A percentile compares a stretch with the other conserved stretches of the same genome.
Conservation (phyloP, 2,113 vertebrate species). For the Oreochromis niloticus region DNA sequence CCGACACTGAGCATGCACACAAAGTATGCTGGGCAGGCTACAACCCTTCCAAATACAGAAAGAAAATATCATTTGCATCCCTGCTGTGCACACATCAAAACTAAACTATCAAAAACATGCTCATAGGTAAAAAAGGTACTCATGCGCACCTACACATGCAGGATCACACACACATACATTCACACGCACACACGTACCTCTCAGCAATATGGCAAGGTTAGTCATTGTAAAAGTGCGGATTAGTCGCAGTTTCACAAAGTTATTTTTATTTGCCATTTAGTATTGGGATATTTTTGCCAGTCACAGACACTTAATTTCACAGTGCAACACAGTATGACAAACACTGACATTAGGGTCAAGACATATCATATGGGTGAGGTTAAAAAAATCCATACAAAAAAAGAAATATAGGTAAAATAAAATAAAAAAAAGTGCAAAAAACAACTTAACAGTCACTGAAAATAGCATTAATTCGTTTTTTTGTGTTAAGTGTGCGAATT, state of each 20-base stretch:
- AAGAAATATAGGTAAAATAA: conserved; percentile 28
- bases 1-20: conserved; percentile 45
- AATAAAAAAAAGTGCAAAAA: conserved; percentile 68
- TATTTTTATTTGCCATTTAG: conserved; percentile 74
- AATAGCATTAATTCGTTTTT: conserved; percentile 57
- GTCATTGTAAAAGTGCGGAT: conserved; percentile 72
- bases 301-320: conserved; percentile 72
- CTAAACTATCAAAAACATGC: conserved; percentile 44
- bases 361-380: conserved; percentile 61
- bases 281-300: conserved; percentile 66
- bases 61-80: neutral
- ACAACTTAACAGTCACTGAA: conserved; percentile 62
- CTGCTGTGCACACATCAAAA: neutral
- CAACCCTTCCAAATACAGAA: neutral
- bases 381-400: conserved; percentile 62
- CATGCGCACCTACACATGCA: conserved; percentile 39
- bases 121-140: neutral
- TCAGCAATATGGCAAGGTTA: conserved; percentile 66
- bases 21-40: neutral
- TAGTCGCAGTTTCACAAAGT: conserved; percentile 73
- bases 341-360: conserved; percentile 66
- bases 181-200: neutral
- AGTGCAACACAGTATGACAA: conserved; percentile 71
- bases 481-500: conserved; percentile 64
- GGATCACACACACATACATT: neutral